Conservation (phyloP, 2,888 invertebrate species). For the Callyntrura sp. region DNA sequence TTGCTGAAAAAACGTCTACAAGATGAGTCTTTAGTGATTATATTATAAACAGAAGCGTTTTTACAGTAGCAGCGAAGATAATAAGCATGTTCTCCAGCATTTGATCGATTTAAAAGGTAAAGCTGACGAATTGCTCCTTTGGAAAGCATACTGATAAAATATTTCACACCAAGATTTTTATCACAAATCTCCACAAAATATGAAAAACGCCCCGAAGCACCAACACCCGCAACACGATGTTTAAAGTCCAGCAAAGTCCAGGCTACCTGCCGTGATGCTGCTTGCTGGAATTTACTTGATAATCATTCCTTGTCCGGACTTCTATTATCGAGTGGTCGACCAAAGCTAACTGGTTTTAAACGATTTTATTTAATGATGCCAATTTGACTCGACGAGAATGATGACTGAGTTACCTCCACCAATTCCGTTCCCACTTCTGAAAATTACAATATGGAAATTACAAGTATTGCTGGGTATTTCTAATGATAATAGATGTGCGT, state of each 20-base stretch:
- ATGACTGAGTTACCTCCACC: neutral
- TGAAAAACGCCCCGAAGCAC: neutral
- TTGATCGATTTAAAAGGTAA: constrained; percentile 34
- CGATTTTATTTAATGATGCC: neutral
- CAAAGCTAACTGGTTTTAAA: neutral
- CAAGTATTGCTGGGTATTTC: too few relatives aligned
- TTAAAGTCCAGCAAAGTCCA: neutral
- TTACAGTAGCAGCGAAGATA: constrained; percentile 34
- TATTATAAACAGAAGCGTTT: neutral
- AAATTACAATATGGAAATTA: too few relatives aligned
- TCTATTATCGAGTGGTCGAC: neutral
- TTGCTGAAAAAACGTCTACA: constrained; percentile 44
- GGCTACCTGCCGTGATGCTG: neutral
- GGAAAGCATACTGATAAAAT: constrained; percentile 45
- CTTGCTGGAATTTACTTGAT: neutral
- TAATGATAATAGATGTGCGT: too few relatives aligned
- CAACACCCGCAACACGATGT: constrained; percentile 1
- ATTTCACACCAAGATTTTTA: neutral
- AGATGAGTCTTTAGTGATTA: neutral
- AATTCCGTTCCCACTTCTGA: too few relatives aligned
- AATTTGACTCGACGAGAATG: neutral
- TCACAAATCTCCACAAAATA: neutral
- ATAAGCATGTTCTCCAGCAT: constrained; percentile 18
- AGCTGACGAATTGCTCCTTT: constrained; percentile 60
- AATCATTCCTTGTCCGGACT: neutral